These are phyloP conservation scores for Ctenoplectra terminalis DNA, from an alignment of 1,140 invertebrate genomes.

Conservation along the genomic window DNA sequence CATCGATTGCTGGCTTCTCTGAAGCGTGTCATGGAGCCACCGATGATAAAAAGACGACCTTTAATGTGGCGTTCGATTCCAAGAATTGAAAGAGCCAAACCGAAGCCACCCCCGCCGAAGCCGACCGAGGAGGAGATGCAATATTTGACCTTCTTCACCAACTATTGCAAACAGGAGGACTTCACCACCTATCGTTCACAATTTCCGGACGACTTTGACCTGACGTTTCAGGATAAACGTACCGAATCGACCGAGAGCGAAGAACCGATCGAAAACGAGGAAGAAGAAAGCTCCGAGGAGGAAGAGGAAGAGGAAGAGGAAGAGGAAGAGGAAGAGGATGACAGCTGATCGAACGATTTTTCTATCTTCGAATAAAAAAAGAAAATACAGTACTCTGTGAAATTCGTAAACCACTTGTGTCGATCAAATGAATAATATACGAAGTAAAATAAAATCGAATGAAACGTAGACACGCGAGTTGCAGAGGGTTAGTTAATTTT, in stretches of 20 bases:
- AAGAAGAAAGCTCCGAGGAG: background rate
- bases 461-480: too few species aligned
- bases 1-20: conserved; percentile 70
- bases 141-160: conserved; percentile 80
- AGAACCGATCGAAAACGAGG: background rate
- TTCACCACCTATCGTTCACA: conserved; percentile 55
- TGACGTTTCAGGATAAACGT: conserved; percentile 44
- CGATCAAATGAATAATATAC: too few species aligned
- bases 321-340: background rate
- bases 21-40: conserved; percentile 81
- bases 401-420: background rate
- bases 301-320: background rate
- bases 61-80: conserved; percentile 72
- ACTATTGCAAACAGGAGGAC: conserved; percentile 82
- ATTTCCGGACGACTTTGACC: conserved; percentile 68
- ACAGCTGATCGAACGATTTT: background rate
- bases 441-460: too few species aligned
- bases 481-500: too few species aligned
- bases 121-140: conserved; percentile 79
- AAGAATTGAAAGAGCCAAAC: conserved; percentile 58
- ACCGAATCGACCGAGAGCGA: background rate
- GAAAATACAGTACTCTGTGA: background rate
- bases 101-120: conserved; percentile 62
- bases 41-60: conserved; percentile 70
- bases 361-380: too few species aligned